Conservation (phyloP, 1,140 invertebrate genomes). For the Drosophila bifasciata region DNA sequence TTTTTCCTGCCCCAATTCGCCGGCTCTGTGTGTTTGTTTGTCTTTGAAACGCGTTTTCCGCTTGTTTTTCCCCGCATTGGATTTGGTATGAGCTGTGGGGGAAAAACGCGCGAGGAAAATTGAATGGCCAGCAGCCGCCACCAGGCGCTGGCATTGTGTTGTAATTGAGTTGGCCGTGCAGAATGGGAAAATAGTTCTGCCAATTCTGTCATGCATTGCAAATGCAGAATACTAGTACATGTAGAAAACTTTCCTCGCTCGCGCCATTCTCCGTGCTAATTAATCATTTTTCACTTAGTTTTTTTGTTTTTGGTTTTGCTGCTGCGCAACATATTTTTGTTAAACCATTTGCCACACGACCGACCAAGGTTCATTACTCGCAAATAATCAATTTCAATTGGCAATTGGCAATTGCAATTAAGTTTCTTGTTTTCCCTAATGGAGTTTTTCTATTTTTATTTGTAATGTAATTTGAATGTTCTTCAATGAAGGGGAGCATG, state of each 20-base stretch:
- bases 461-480: neutral
- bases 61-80: slow-evolving; percentile 40
- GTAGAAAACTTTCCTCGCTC: slow-evolving; percentile 11
- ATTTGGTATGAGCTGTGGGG: neutral
- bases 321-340: slow-evolving; percentile 23
- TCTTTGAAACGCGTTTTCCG: slow-evolving; percentile 57
- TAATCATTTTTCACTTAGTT: slow-evolving; percentile 46
- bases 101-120: slow-evolving; percentile 21
- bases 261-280: slow-evolving; percentile 39
- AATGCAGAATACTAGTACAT: slow-evolving; percentile 28
- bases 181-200: slow-evolving; percentile 49
- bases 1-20: slow-evolving; percentile 14
- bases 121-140: slow-evolving; percentile 41
- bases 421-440: neutral
- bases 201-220: slow-evolving; percentile 38
- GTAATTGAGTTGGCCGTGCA: slow-evolving; percentile 48
- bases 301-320: neutral
- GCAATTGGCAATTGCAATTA: slow-evolving; percentile 34
- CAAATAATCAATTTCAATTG: slow-evolving; percentile 38
- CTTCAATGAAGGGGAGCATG: too few species aligned
- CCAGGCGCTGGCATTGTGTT: slow-evolving; percentile 24
- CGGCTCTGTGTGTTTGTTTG: slow-evolving; percentile 50
- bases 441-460: neutral
- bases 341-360: slow-evolving; percentile 39
- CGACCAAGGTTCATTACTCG: slow-evolving; percentile 40